Evolutionary conservation across 2,797 vertebrate species (phyloP).

Genomic region (Pristis pectinata): DNA sequence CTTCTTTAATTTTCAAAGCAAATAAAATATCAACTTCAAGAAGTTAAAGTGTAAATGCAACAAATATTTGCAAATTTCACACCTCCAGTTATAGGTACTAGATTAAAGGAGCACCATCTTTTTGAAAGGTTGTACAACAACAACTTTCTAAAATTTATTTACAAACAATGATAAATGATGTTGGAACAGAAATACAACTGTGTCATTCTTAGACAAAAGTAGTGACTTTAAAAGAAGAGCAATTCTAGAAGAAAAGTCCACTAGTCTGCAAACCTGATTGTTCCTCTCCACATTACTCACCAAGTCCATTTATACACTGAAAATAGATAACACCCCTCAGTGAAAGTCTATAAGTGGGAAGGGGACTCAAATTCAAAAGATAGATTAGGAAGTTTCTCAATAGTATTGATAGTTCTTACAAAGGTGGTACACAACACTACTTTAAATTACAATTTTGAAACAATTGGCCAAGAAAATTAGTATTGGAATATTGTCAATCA

Average conservation of each 20-base stretch:
- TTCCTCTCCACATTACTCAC: not conserved
- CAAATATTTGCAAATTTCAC: slow-evolving; percentile 1
- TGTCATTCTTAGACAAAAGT: not conserved
- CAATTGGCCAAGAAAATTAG: not conserved
- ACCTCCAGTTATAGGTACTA: slow-evolving; percentile 2
- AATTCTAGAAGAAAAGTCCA: not conserved
- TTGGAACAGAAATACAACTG: not conserved
- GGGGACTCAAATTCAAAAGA: not conserved
- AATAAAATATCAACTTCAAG: slow-evolving; percentile 28
- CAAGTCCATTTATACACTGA: not conserved
- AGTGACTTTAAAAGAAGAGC: not conserved
- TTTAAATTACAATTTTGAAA: not conserved
- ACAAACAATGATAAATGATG: slow-evolving; percentile 1
- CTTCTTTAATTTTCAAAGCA: not conserved
- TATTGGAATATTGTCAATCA: not conserved
- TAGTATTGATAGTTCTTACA: not conserved
- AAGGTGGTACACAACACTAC: too few relatives aligned
- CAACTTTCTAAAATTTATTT: not conserved
- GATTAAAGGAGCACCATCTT: slow-evolving; percentile 4
- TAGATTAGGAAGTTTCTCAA: not conserved
- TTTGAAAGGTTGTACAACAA: not conserved
- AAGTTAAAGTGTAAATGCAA: slow-evolving; percentile 23
- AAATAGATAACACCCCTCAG: not conserved
- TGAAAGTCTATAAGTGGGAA: not conserved
- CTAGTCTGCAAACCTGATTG: not conserved